Percentiles rank a stretch among this genome's conserved stretches.
phyloP scores from a whole-genome alignment of 2,797 vertebrate species.

The Centroberyx gerrardi region DNA sequence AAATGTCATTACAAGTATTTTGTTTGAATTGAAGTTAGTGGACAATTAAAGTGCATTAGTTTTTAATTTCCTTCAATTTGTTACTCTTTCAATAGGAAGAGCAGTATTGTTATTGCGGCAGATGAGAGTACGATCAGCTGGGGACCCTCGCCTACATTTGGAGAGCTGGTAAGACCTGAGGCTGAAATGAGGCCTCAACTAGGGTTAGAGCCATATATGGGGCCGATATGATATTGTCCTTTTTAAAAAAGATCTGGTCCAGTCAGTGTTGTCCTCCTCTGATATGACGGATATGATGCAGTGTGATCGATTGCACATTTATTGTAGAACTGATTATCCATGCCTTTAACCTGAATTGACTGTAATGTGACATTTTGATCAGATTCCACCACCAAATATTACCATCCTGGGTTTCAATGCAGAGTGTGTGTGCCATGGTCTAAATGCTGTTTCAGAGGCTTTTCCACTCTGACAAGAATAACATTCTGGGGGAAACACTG shows the following conservation, averaged over 20 bases:
- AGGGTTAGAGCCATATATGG: background rate
- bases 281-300: too few relatives aligned
- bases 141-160: conserved; percentile 96
- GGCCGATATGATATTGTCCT: background rate
- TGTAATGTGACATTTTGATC: too few relatives aligned
- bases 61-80: background rate
- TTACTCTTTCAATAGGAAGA: conserved; percentile 86
- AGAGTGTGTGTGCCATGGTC: background rate
- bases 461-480: background rate
- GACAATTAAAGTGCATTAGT: background rate
- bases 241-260: too few relatives aligned
- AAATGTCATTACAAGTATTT: too few relatives aligned
- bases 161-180: conserved; percentile 91
- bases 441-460: conserved; percentile 1
- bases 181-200: too few relatives aligned
- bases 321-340: too few relatives aligned
- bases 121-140: conserved; percentile 98
- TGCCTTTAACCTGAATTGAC: too few relatives aligned
- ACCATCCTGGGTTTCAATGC: background rate
- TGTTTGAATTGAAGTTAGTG: too few relatives aligned
- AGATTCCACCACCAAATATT: too few relatives aligned
- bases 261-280: too few relatives aligned
- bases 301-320: too few relatives aligned
- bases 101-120: conserved; percentile 94
- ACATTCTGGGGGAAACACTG: too few relatives aligned